Percentiles rank a stretch among this genome's conserved stretches.
Conservation (phyloP, 2,797 vertebrate species). For the Enteromius viviparus region DNA sequence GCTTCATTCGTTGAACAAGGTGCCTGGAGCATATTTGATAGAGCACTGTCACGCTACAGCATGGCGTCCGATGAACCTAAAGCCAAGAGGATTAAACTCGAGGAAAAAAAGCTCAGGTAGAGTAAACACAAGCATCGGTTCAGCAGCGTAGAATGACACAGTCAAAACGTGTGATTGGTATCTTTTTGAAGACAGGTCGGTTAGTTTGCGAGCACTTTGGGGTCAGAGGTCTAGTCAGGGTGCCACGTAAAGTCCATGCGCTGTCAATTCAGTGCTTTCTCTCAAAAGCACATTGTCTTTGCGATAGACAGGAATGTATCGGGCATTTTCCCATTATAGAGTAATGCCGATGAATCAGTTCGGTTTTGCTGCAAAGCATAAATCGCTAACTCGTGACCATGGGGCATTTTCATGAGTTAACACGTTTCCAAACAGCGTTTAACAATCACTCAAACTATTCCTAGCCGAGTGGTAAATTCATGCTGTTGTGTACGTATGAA, state of each 20-base stretch:
- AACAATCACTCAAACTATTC: not conserved
- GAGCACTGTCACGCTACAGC: not conserved
- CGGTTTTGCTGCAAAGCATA: not conserved
- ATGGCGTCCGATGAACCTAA: conserved; percentile 77
- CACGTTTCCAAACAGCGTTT: not conserved
- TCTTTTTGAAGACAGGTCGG: not conserved
- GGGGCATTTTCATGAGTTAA: not conserved
- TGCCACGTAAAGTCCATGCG: conserved; percentile 11
- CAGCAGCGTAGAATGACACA: not conserved
- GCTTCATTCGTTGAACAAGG: conserved; percentile 46
- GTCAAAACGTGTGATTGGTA: not conserved
- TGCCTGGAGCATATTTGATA: conserved; percentile 57
- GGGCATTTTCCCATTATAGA: not conserved
- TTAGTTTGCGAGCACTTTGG: not conserved
- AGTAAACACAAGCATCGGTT: not conserved
- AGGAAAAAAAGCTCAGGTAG: conserved; percentile 71
- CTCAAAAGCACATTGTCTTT: not conserved
- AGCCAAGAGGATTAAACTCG: conserved; percentile 77
- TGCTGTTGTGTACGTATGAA: not conserved
- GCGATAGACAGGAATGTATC: not conserved
- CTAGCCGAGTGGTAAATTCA: too few species aligned
- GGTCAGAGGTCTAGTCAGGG: conserved; percentile 16
- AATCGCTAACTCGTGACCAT: conserved; percentile 14
- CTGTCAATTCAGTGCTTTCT: not conserved
- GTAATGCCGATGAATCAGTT: not conserved